These are phyloP conservation scores for Ferdinandea cuprea DNA, from an alignment of 2,888 invertebrate genomes.

Conservation along the genomic window DNA sequence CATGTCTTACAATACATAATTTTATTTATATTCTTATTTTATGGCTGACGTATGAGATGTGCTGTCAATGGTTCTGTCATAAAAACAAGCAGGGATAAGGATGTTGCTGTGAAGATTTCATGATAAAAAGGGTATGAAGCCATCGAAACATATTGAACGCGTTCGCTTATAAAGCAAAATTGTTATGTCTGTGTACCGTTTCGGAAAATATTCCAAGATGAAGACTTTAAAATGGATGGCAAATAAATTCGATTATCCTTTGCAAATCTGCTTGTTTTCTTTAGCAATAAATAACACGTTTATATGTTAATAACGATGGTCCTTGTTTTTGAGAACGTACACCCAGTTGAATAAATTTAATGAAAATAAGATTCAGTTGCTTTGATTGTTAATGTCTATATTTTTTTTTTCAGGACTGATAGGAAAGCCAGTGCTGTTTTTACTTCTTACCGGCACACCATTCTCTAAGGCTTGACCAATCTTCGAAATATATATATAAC, in stretches of 20 bases:
- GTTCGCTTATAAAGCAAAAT: neutral
- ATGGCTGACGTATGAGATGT: conserved; percentile 7
- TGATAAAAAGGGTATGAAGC: neutral
- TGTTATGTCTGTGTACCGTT: conserved; percentile 18
- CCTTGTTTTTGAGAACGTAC: neutral
- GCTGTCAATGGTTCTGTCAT: conserved; percentile 11
- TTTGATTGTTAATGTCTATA: too few relatives aligned
- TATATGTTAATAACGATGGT: neutral
- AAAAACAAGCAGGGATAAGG: conserved; percentile 6
- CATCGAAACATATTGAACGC: neutral
- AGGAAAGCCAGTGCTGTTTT: too few relatives aligned
- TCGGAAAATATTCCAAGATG: neutral
- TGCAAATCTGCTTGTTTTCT: conserved; percentile 12
- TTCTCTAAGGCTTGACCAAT: too few relatives aligned
- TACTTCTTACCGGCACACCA: too few relatives aligned
- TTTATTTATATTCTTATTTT: conserved; percentile 34
- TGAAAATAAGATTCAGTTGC: too few relatives aligned
- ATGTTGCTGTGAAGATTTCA: conserved; percentile 7
- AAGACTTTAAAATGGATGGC: neutral
- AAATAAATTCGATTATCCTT: conserved; percentile 27
- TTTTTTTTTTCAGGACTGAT: too few relatives aligned
- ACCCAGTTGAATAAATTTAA: too few relatives aligned
- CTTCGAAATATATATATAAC: too few relatives aligned
- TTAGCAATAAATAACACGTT: conserved; percentile 30
- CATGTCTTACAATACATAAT: conserved; percentile 21